Percentiles rank a stretch among this genome's conserved stretches.
Conservation (phyloP, 2,113 vertebrate species). For the Cebus imitator region DNA sequence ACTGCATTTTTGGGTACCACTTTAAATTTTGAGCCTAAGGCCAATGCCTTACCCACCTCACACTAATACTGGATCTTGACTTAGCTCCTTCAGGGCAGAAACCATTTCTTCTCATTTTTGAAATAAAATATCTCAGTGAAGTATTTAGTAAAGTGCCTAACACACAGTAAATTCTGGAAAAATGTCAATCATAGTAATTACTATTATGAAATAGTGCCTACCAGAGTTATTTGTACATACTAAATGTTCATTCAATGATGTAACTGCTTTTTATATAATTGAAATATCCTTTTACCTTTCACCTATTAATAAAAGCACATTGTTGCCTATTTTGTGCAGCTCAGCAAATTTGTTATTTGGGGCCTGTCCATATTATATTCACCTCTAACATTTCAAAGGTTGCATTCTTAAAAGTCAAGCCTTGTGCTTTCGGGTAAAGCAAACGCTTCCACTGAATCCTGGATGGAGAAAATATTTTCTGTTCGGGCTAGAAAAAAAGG, state of each 20-base stretch:
- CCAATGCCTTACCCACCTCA: neutral
- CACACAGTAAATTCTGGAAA: neutral
- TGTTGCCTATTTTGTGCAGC: neutral
- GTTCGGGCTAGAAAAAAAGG: neutral
- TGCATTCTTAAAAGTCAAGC: neutral
- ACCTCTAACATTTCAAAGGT: conserved; percentile 21
- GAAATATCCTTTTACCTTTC: neutral
- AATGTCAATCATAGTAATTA: conserved; percentile 5
- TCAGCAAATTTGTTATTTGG: neutral
- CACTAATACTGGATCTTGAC: neutral
- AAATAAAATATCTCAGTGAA: neutral
- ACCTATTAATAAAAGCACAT: neutral
- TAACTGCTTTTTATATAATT: neutral
- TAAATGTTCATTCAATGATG: conserved; percentile 20
- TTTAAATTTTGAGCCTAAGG: neutral
- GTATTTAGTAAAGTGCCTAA: neutral
- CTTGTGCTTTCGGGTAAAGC: neutral
- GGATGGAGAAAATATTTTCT: neutral
- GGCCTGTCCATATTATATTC: neutral
- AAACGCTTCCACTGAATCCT: neutral
- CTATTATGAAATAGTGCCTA: neutral
- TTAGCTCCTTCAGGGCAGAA: neutral
- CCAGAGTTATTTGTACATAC: neutral
- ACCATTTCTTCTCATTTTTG: neutral
- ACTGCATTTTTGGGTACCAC: neutral